Percentiles rank a stretch among this genome's conserved stretches.
Evolutionary conservation across 2,797 vertebrate species (phyloP).

Genomic region (Hydrocynus forskahlii): DNA sequence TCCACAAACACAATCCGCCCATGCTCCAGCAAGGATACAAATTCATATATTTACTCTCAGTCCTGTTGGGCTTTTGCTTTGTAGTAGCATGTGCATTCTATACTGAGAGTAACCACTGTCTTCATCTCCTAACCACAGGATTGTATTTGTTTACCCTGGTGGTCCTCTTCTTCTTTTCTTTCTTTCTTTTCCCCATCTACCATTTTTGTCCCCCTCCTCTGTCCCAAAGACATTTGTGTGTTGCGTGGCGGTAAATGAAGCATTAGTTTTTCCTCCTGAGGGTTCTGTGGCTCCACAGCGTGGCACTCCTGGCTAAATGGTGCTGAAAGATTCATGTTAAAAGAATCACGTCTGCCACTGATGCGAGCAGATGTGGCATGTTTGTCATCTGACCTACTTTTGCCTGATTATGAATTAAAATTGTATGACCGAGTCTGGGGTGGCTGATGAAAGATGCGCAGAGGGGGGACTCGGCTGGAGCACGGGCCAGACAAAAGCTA

Average conservation of each 20-base stretch:
- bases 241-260: constrained; percentile 21
- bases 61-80: not conserved
- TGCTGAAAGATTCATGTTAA: constrained; percentile 70
- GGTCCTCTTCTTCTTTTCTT: too few species aligned
- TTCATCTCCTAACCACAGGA: not conserved
- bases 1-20: not conserved
- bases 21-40: not conserved
- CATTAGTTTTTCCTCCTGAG: constrained; percentile 26
- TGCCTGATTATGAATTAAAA: constrained; percentile 81
- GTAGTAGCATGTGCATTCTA: not conserved
- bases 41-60: not conserved
- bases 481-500: constrained; percentile 38
- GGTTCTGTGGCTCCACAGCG: constrained; percentile 36
- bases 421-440: constrained; percentile 78
- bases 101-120: not conserved
- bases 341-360: constrained; percentile 61
- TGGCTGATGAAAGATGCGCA: constrained; percentile 73
- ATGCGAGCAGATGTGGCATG: constrained; percentile 81
- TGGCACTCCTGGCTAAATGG: constrained; percentile 47
- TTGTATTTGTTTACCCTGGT: not conserved
- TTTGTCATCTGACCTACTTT: constrained; percentile 84
- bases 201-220: not conserved
- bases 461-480: constrained; percentile 50
- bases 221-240: not conserved
- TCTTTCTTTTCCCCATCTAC: not conserved